Conservation (phyloP, 2,113 vertebrate species). For the Gopherus evgoodei region DNA sequence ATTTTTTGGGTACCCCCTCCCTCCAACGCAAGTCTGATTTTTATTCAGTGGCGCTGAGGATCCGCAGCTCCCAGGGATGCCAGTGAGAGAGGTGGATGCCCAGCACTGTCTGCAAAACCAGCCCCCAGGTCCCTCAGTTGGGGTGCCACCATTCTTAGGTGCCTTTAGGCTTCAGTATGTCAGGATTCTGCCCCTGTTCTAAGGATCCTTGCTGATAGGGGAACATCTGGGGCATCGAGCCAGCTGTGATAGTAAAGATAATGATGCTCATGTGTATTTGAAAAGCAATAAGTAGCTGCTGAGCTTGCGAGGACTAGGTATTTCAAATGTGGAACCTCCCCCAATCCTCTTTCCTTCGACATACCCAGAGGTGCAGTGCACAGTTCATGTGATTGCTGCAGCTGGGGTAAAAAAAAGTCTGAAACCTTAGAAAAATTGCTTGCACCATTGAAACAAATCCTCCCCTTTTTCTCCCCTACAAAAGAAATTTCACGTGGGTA, state of each 20-base stretch:
- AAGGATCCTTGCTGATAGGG: not conserved
- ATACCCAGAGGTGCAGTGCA: not conserved
- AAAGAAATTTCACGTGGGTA: not conserved
- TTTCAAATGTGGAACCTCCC: not conserved
- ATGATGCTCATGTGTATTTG: rapidly evolving
- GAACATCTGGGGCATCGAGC: not conserved
- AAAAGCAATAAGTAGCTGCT: conserved; percentile 13
- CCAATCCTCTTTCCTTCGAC: not conserved
- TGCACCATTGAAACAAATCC: not conserved
- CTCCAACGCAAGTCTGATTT: not conserved
- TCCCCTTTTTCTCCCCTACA: not conserved
- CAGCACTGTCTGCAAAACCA: rapidly evolving
- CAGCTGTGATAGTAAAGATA: not conserved
- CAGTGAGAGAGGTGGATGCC: not conserved
- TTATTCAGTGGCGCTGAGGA: not conserved
- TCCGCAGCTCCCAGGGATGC: rapidly evolving
- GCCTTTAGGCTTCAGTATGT: not conserved
- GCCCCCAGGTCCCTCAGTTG: rapidly evolving
- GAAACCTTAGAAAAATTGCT: not conserved
- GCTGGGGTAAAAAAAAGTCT: not conserved
- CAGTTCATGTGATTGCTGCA: no score
- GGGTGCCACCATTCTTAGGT: rapidly evolving
- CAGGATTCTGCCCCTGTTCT: not conserved
- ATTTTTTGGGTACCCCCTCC: not conserved
- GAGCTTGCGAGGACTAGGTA: not conserved